phyloP scores from a whole-genome alignment of 2,113 vertebrate species.

The Sceloporus undulatus region DNA sequence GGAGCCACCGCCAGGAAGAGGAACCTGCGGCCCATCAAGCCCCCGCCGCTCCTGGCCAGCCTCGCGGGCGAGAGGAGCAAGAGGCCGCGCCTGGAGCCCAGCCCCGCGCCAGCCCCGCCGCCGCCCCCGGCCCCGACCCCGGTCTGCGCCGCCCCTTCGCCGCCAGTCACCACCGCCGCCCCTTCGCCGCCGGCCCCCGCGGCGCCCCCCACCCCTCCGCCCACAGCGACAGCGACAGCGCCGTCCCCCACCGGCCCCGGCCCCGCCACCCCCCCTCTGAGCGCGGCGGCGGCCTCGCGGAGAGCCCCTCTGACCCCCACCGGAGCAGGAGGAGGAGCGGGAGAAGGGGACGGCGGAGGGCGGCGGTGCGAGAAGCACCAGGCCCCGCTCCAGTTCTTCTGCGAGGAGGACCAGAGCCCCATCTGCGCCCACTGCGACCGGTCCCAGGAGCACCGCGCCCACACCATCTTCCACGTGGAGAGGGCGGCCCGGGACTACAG shows the following conservation, averaged over 20 bases:
- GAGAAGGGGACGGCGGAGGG: neutral
- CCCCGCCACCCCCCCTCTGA: neutral
- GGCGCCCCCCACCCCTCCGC: neutral
- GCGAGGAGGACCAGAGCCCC: constrained; percentile 64
- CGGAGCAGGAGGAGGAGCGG: neutral
- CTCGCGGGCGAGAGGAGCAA: constrained; percentile 16
- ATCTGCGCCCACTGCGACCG: constrained; percentile 73
- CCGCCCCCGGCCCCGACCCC: neutral
- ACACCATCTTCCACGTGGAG: constrained; percentile 67
- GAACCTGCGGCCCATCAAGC: constrained; percentile 35
- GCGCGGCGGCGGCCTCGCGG: neutral
- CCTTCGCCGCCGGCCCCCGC: neutral
- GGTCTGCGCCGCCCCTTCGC: fast-evolving
- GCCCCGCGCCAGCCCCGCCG: neutral
- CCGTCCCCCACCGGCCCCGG: no score
- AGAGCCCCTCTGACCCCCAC: neutral
- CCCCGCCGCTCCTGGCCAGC: constrained; percentile 24
- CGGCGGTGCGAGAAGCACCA: constrained; percentile 61
- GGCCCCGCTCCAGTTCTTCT: constrained; percentile 72
- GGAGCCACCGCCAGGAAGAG: constrained; percentile 32
- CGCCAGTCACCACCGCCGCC: no score
- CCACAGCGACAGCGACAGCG: neutral
- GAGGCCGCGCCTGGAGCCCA: constrained; percentile 12
- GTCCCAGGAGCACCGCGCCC: constrained; percentile 65
- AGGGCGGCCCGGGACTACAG: constrained; percentile 65